Evolutionary conservation across 2,797 vertebrate genomes (phyloP).

Genomic region (Mus caroli): DNA sequence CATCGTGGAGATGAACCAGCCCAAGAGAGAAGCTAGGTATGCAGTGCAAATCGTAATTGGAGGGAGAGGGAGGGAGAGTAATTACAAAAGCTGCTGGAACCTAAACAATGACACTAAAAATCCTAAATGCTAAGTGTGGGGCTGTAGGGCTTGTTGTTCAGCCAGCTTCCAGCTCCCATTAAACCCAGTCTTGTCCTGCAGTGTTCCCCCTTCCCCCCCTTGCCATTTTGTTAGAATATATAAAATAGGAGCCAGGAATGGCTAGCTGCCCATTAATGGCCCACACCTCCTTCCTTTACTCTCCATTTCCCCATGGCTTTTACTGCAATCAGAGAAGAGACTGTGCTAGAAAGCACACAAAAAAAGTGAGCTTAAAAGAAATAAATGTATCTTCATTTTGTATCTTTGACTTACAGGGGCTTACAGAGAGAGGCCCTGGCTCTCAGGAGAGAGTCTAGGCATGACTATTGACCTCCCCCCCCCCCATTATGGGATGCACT

Average conservation of each 20-base stretch:
- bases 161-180: too few relatives aligned
- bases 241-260: background rate
- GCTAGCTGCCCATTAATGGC: accelerated
- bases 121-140: background rate
- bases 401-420: background rate
- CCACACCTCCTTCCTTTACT: too few relatives aligned
- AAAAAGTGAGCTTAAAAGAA: background rate
- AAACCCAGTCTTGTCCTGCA: too few relatives aligned
- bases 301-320: background rate
- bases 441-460: background rate
- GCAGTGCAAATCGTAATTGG: background rate
- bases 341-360: background rate
- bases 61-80: too few relatives aligned
- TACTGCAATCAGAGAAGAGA: background rate
- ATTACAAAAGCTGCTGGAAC: background rate
- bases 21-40: too few relatives aligned
- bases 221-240: background rate
- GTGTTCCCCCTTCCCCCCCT: too few relatives aligned
- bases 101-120: background rate
- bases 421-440: background rate
- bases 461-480: background rate
- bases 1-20: background rate
- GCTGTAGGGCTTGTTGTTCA: background rate
- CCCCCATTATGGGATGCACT: background rate
- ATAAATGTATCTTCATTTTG: background rate